Evolutionary conservation across 1,140 invertebrate genomes (phyloP), one percentile per base, ranked within the genome.

Genomic region (Centruroides vittatus): DNA sequence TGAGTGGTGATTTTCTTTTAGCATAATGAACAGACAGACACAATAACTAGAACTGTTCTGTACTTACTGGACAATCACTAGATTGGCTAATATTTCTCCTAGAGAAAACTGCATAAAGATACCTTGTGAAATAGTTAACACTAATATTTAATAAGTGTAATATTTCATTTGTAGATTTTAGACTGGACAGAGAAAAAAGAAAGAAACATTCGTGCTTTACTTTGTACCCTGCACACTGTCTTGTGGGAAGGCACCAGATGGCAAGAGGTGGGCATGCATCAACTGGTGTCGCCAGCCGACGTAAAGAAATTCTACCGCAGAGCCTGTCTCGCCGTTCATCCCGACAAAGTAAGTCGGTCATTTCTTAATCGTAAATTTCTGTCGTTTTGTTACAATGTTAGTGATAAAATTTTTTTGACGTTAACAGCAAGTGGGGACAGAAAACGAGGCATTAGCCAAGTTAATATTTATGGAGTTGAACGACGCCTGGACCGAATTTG

Each of bases 381-480:
- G 34, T 34, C 2, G 0, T 0, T 51, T 51, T 51, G 34, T 1
- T n/a, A 51, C 2, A 51, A 51, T 13, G 13, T 35, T 10, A 47
- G 23, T 11, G 2, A 50, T 41, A 49, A 53, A 36, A 57, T 60
- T 50, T 58, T 47, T 60, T 8, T 57, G 51, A 41, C 8, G 55
- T 49, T 63, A 55, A n/a, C 75, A 93, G 89, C 87, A 92, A 84
- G 81, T 85, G 66, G 90, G 89, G 47, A 91, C 88, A 1, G 80
- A 82, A 47, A 89, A 93, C 71, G 91, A 94, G 75, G 84, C 86
- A 67, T 79, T 98, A 70, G 95, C 97, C 10, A 96, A 94, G 77
- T 74, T 96, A 70, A 94, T 99, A 70, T 99, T 99, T 76, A 95
- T 98, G 83, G 95, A 99, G 78, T 77, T 99, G 64, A 99, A 97